phyloP scores from a whole-genome alignment of 2,888 invertebrate genomes.

The Dicyrtomina minuta region DNA sequence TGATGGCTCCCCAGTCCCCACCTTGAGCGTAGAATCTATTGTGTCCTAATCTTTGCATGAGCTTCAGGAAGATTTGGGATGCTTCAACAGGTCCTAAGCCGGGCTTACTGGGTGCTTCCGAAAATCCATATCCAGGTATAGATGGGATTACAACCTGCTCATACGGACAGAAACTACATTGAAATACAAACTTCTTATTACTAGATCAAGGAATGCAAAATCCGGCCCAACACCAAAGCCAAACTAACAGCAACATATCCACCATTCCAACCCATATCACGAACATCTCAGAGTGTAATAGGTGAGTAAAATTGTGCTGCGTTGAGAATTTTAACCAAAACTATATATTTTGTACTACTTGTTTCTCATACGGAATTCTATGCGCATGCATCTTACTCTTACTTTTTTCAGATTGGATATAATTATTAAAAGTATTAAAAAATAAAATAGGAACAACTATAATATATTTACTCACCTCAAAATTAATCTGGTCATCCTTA shows the following conservation, averaged over 20 bases:
- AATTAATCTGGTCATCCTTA: conserved; percentile 61
- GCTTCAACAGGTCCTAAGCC: conserved; percentile 55
- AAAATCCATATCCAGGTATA: conserved; percentile 62
- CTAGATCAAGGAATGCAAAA: too few relatives aligned
- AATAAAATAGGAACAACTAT: background rate
- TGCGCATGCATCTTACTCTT: background rate
- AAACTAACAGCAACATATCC: background rate
- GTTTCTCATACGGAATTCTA: too few relatives aligned
- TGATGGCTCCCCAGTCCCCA: conserved; percentile 61
- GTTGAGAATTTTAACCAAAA: too few relatives aligned
- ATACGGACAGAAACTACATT: background rate
- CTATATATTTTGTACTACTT: too few relatives aligned
- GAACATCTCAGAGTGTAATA: too few relatives aligned
- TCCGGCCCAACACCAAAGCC: too few relatives aligned
- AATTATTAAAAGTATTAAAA: background rate
- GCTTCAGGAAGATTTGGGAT: conserved; percentile 54
- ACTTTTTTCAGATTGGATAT: background rate
- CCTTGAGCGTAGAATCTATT: conserved; percentile 59
- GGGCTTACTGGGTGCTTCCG: conserved; percentile 58
- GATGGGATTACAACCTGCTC: conserved; percentile 58
- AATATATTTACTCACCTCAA: conserved; percentile 57
- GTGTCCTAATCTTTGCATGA: conserved; percentile 59
- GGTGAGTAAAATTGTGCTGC: too few relatives aligned
- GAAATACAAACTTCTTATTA: background rate
- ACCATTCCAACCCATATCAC: too few relatives aligned